Percentiles rank a stretch among this genome's conserved stretches.
phyloP scores from a whole-genome alignment of 2,888 invertebrate genomes.

The Nycteola revayana region DNA sequence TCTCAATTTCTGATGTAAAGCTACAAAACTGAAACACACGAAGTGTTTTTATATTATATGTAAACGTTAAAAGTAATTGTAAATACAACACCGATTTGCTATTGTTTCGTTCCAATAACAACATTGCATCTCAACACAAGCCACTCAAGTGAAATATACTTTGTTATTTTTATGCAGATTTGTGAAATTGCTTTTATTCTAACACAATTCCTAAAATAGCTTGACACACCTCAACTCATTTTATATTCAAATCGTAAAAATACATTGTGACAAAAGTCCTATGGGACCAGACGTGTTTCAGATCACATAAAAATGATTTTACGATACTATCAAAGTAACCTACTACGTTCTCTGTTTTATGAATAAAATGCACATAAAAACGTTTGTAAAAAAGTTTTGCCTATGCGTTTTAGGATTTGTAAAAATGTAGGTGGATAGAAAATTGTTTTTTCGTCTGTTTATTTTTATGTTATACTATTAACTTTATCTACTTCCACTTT shows the following conservation, averaged over 20 bases:
- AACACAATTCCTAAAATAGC: conserved; percentile 23
- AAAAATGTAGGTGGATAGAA: conserved; percentile 9
- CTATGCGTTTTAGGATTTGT: conserved; percentile 23
- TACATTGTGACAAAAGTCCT: conserved; percentile 69
- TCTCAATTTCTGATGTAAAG: too few relatives aligned
- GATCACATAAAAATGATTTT: conserved; percentile 73
- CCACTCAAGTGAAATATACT: not conserved
- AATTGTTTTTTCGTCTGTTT: conserved; percentile 8
- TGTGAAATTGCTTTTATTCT: conserved; percentile 3
- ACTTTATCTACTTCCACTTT: too few relatives aligned
- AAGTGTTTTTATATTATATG: too few relatives aligned
- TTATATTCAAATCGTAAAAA: conserved; percentile 51
- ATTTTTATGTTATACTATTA: too few relatives aligned
- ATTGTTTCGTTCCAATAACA: too few relatives aligned
- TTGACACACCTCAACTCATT: conserved; percentile 37
- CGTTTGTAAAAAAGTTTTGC: conserved; percentile 40
- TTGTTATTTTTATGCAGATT: not conserved
- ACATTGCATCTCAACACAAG: not conserved
- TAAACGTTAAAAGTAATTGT: too few relatives aligned
- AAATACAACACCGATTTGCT: too few relatives aligned
- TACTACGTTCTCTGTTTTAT: conserved; percentile 60
- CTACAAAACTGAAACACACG: too few relatives aligned
- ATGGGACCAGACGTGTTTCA: conserved; percentile 54
- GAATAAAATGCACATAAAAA: conserved; percentile 65
- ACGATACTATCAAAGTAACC: conserved; percentile 64